These are phyloP conservation scores for Nanorana parkeri DNA, from an alignment of 2,113 vertebrate species.

Conservation along the genomic window DNA sequence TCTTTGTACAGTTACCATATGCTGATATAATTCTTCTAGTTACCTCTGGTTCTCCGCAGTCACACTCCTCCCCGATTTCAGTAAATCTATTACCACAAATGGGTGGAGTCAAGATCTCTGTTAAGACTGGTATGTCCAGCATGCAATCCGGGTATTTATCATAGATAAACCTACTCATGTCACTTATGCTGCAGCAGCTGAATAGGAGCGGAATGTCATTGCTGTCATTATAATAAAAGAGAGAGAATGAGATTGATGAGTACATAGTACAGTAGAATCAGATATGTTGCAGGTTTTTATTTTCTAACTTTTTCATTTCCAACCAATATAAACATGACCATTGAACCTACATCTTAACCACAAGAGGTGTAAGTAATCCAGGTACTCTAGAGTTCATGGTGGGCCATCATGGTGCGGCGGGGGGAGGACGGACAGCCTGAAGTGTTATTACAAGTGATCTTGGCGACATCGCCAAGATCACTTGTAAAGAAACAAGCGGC, in stretches of 20 bases:
- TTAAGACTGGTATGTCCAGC: slow-evolving; percentile 51
- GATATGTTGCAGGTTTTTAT: neutral
- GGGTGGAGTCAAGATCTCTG: slow-evolving; percentile 64
- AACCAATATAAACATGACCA: no score
- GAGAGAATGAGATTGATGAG: neutral
- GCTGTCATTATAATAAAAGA: slow-evolving; percentile 53
- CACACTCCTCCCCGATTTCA: slow-evolving; percentile 77
- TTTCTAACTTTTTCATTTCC: neutral
- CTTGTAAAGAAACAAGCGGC: no score
- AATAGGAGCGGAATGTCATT: slow-evolving; percentile 66
- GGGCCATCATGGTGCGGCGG: no score
- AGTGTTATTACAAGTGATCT: no score
- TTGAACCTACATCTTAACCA: no score
- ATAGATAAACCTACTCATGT: slow-evolving; percentile 67
- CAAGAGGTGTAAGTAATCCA: no score
- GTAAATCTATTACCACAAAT: slow-evolving; percentile 74
- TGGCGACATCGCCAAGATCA: no score
- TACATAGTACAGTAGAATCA: no score
- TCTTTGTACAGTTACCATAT: no score
- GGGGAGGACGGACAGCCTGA: no score
- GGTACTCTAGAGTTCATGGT: no score
- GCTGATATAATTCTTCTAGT: neutral
- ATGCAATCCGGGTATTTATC: slow-evolving; percentile 67
- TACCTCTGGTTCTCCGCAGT: slow-evolving; percentile 76
- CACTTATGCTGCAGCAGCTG: slow-evolving; percentile 74